These are phyloP conservation scores for Trichomycterus rosablanca DNA, from an alignment of 2,113 vertebrate species.

Conservation along the genomic window DNA sequence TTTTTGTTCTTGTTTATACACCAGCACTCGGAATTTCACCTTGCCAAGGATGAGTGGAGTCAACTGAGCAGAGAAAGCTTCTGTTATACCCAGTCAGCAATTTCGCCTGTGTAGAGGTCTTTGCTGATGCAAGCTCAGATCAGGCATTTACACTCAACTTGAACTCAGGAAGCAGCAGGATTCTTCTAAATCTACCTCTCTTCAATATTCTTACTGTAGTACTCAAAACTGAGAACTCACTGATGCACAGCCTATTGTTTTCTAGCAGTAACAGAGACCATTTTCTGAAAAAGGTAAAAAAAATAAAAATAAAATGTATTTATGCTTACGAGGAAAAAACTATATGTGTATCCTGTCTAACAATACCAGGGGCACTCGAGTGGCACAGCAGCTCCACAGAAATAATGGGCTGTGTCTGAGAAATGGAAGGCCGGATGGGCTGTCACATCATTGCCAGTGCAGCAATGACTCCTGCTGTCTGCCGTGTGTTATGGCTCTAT, in stretches of 20 bases:
- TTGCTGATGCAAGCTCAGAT: slow-evolving; percentile 31
- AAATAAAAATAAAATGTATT: too few relatives aligned
- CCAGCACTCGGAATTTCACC: slow-evolving; percentile 34
- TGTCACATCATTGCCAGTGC: too few relatives aligned
- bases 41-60: slow-evolving; percentile 33
- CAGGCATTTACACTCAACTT: slow-evolving; percentile 30
- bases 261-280: background rate
- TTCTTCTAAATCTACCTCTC: slow-evolving; percentile 31
- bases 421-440: too few relatives aligned
- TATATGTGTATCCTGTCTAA: too few relatives aligned
- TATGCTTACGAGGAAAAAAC: too few relatives aligned
- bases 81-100: slow-evolving; percentile 44
- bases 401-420: too few relatives aligned
- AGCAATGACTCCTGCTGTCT: too few relatives aligned
- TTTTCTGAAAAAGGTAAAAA: background rate
- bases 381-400: too few relatives aligned
- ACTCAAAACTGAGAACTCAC: slow-evolving; percentile 3
- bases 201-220: slow-evolving; percentile 24
- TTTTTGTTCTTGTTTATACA: slow-evolving; percentile 10
- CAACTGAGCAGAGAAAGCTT: slow-evolving; percentile 29
- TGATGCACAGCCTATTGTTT: slow-evolving; percentile 14
- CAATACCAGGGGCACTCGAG: too few relatives aligned
- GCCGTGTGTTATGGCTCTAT: too few relatives aligned
- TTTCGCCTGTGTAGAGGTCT: slow-evolving; percentile 35
- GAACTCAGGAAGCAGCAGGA: slow-evolving; percentile 38